Conservation (phyloP, 2,113 vertebrate genomes). For the Leiothrix lutea region DNA sequence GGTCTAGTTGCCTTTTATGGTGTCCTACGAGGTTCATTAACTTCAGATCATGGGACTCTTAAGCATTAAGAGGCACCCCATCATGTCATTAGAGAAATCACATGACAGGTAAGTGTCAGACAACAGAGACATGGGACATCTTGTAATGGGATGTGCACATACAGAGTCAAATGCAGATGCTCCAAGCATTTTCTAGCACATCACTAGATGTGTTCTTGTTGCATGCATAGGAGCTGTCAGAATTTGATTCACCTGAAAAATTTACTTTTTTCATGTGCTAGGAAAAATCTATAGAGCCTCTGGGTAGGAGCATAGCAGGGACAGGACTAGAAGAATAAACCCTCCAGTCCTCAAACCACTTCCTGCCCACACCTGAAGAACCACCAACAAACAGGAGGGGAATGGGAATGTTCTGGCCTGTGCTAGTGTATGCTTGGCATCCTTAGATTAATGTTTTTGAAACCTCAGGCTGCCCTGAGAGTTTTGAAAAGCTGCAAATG, state of each 20-base stretch:
- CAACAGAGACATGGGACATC: not conserved
- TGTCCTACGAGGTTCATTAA: not conserved
- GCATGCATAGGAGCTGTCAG: not conserved
- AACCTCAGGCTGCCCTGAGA: slow-evolving; percentile 8
- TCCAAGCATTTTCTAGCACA: not conserved
- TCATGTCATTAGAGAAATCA: not conserved
- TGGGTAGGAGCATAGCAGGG: not conserved
- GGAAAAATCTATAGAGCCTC: not conserved
- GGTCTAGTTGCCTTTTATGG: not conserved
- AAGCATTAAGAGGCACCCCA: not conserved
- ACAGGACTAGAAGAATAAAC: not conserved
- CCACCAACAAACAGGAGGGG: not conserved
- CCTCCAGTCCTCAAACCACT: not conserved
- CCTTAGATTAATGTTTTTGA: not conserved
- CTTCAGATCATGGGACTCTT: not conserved
- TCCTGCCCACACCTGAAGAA: slow-evolving; percentile 35
- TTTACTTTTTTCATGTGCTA: not conserved
- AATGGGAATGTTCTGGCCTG: not conserved
- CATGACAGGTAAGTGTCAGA: not conserved
- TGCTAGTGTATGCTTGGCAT: not conserved
- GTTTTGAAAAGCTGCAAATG: not conserved
- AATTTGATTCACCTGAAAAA: not conserved
- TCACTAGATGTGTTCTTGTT: not conserved
- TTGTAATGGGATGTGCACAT: rapidly evolving
- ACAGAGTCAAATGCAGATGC: not conserved